These are phyloP conservation scores for Synergus laeviventris DNA, from an alignment of 2,888 invertebrate genomes.

Conservation along the genomic window DNA sequence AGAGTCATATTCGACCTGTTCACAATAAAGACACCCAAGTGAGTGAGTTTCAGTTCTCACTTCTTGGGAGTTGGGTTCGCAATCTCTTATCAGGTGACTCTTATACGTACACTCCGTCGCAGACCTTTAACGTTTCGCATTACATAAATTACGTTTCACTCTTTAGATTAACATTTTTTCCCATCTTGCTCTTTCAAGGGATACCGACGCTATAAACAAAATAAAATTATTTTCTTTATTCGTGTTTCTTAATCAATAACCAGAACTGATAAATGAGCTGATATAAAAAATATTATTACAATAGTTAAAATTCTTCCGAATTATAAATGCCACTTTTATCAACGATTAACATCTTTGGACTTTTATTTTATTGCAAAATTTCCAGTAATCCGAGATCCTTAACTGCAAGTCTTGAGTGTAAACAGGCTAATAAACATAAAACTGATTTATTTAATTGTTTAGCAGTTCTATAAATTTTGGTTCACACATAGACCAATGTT, in stretches of 20 bases:
- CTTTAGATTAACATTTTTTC: conserved; percentile 9
- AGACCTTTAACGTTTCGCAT: conserved; percentile 27
- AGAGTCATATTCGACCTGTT: conserved; percentile 31
- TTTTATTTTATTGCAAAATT: not conserved
- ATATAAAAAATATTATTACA: too few species aligned
- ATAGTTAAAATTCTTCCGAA: not conserved
- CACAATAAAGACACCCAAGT: conserved; percentile 28
- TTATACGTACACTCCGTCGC: not conserved
- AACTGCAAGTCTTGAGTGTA: not conserved
- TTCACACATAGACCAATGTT: not conserved
- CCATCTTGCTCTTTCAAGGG: conserved; percentile 9
- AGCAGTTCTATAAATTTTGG: not conserved
- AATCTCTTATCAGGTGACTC: conserved; percentile 28
- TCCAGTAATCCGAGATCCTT: not conserved
- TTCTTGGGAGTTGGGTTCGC: conserved; percentile 24
- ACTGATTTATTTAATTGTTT: conserved; percentile 15
- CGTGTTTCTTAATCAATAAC: not conserved
- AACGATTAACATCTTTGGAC: not conserved
- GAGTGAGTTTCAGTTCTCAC: conserved; percentile 4
- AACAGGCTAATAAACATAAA: conserved; percentile 18
- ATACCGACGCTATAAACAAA: not conserved
- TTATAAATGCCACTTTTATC: not conserved
- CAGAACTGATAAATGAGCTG: too few species aligned
- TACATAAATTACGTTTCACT: conserved; percentile 30
- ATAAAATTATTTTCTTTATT: not conserved